Evolutionary conservation across 2,797 vertebrate genomes (phyloP).

Genomic region (Echiichthys vipera): DNA sequence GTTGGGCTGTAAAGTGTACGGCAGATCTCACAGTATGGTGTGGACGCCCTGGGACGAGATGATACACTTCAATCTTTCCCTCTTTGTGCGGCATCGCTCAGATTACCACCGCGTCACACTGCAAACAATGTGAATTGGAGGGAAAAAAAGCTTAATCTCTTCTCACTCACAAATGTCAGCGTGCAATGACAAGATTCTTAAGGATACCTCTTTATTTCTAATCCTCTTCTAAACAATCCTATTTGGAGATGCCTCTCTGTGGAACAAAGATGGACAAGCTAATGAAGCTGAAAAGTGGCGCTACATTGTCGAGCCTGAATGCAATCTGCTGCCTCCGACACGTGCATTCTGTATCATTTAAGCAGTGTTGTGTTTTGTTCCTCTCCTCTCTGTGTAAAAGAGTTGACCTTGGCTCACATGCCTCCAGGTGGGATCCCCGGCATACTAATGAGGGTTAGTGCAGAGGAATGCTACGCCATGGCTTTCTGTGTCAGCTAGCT

Average conservation of each 20-base stretch:
- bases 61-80: slow-evolving; percentile 63
- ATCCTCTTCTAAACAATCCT: slow-evolving; percentile 67
- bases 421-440: slow-evolving; percentile 71
- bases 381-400: slow-evolving; percentile 62
- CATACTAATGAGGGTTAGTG: slow-evolving; percentile 79
- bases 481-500: slow-evolving; percentile 65
- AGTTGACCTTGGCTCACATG: slow-evolving; percentile 81
- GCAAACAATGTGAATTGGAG: slow-evolving; percentile 46
- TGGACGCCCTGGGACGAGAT: slow-evolving; percentile 61
- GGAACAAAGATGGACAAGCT: slow-evolving; percentile 59
- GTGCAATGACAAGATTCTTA: slow-evolving; percentile 52
- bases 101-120: slow-evolving; percentile 59
- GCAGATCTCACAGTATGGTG: slow-evolving; percentile 65
- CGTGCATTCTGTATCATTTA: slow-evolving; percentile 43
- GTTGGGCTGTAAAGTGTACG: slow-evolving; percentile 56
- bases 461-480: slow-evolving; percentile 62
- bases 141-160: slow-evolving; percentile 41
- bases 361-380: slow-evolving; percentile 55
- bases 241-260: slow-evolving; percentile 30
- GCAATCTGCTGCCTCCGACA: slow-evolving; percentile 39
- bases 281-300: slow-evolving; percentile 55
- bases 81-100: slow-evolving; percentile 57
- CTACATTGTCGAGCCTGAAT: slow-evolving; percentile 35
- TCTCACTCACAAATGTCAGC: slow-evolving; percentile 54
- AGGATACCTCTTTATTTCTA: slow-evolving; percentile 61